phyloP scores from a whole-genome alignment of 2,888 invertebrate species.

The Coelinius sp. region DNA sequence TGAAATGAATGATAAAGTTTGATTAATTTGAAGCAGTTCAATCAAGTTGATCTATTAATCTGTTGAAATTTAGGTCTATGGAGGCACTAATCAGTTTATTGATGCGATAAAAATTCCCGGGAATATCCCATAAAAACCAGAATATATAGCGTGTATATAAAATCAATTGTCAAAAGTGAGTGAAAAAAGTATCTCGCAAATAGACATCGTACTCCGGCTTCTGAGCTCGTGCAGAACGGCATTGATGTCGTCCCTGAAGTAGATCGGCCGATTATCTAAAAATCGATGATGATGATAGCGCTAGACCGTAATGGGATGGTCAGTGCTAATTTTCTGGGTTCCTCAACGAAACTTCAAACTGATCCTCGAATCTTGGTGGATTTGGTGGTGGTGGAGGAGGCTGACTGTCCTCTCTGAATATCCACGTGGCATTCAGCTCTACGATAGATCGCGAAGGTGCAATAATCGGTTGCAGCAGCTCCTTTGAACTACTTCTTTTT shows the following conservation, averaged over 20 bases:
- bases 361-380: neutral
- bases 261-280: neutral
- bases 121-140: neutral
- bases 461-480: conserved; percentile 17
- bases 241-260: neutral
- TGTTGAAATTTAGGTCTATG: no score
- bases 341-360: neutral
- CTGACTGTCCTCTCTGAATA: conserved; percentile 16
- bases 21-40: neutral
- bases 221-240: neutral
- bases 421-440: conserved; percentile 1
- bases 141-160: neutral
- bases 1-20: neutral
- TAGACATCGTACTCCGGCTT: conserved; percentile 21
- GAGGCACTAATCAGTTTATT: neutral
- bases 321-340: neutral
- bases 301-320: conserved; percentile 33
- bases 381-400: conserved; percentile 17
- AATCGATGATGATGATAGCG: conserved; percentile 25
- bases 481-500: conserved; percentile 26
- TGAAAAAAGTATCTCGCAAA: conserved; percentile 4
- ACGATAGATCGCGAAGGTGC: conserved; percentile 14
- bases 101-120: neutral
- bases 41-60: neutral
- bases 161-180: neutral